phyloP scores from a whole-genome alignment of 2,888 invertebrate genomes.

The Apamea sordens region DNA sequence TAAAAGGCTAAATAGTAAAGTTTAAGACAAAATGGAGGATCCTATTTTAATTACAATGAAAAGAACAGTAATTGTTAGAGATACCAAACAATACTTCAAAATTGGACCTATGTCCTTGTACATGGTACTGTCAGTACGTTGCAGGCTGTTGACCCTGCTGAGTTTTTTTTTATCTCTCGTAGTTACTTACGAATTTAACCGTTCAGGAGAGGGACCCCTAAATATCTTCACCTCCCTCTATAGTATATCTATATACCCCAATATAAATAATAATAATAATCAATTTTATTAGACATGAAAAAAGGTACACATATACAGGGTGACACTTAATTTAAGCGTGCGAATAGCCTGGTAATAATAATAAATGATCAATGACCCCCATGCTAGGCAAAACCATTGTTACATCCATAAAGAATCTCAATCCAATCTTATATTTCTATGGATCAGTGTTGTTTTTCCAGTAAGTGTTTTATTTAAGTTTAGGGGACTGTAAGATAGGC shows the following conservation, averaged over 20 bases:
- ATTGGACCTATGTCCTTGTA: constrained; percentile 1
- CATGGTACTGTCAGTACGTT: background rate
- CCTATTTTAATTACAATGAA: background rate
- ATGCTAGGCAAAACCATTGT: too few species aligned
- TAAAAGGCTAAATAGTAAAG: background rate
- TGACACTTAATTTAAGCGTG: too few species aligned
- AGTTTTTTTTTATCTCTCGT: background rate
- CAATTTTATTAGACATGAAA: too few species aligned
- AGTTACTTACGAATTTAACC: background rate
- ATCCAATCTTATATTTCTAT: background rate
- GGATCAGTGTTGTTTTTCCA: background rate
- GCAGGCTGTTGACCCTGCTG: too few species aligned
- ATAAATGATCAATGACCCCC: too few species aligned
- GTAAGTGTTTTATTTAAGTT: background rate
- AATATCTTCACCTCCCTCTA: background rate
- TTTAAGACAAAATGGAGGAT: background rate
- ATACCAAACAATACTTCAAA: background rate
- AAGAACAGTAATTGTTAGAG: background rate
- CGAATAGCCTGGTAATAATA: too few species aligned
- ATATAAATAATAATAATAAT: too few species aligned
- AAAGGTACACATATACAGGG: too few species aligned
- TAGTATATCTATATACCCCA: background rate
- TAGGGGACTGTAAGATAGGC: background rate
- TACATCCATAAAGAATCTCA: background rate
- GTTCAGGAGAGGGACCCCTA: too few species aligned